Percentiles rank a stretch among this genome's conserved stretches.
Evolutionary conservation across 2,797 vertebrate genomes (phyloP).

Genomic region (Sebastes hubbsi): DNA sequence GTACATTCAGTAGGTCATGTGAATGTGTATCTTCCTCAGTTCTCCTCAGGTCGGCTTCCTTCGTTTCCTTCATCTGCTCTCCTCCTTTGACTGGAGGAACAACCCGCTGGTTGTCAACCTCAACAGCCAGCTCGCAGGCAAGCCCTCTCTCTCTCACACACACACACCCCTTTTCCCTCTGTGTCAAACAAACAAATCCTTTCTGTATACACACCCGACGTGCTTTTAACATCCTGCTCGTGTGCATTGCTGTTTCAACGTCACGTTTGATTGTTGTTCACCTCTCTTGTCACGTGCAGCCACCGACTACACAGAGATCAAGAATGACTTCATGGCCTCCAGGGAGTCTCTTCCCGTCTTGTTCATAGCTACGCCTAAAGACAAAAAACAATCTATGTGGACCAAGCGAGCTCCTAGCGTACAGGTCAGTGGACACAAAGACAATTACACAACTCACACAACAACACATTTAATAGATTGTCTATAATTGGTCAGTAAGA

Average conservation of each 20-base stretch:
- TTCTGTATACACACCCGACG: conserved; percentile 55
- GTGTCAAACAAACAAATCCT: conserved; percentile 43
- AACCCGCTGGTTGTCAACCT: conserved; percentile 93
- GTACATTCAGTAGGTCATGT: conserved; percentile 60
- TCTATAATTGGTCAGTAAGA: neutral
- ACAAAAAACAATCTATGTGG: conserved; percentile 90
- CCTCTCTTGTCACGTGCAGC: conserved; percentile 77
- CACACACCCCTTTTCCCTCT: neutral
- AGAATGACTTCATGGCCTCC: conserved; percentile 88
- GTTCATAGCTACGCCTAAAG: conserved; percentile 93
- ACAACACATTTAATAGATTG: conserved; percentile 35
- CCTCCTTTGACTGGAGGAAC: conserved; percentile 96
- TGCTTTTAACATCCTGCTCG: conserved; percentile 58
- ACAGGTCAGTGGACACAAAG: conserved; percentile 82
- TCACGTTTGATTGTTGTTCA: conserved; percentile 44
- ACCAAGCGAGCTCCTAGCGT: conserved; percentile 87
- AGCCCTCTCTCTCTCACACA: conserved; percentile 28
- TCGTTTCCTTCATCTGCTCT: conserved; percentile 91
- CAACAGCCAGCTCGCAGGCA: conserved; percentile 90
- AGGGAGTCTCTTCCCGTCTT: conserved; percentile 89
- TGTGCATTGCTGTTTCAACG: conserved; percentile 15
- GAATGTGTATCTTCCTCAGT: conserved; percentile 75
- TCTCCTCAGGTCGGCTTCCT: conserved; percentile 96
- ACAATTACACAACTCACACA: neutral
- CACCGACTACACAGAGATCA: conserved; percentile 89